Percentiles rank a stretch among this genome's conserved stretches.
Evolutionary conservation across 2,797 vertebrate species (phyloP).

Genomic region (Knipowitschia caucasica): DNA sequence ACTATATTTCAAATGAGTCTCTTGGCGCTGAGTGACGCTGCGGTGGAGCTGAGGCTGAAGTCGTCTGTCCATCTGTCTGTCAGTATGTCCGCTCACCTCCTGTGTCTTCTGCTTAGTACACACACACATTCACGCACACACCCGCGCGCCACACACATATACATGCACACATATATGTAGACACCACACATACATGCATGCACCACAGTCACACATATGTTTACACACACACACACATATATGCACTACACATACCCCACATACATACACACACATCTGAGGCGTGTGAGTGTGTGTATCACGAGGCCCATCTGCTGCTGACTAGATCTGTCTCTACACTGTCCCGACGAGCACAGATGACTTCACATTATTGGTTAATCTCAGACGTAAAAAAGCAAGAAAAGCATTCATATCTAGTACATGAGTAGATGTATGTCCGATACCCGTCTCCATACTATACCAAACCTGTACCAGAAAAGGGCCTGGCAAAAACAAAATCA

Average conservation of each 20-base stretch:
- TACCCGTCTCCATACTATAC: too few relatives aligned
- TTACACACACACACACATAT: slow-evolving; percentile 29
- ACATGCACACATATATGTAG: slow-evolving; percentile 30
- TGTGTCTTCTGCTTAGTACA: slow-evolving; percentile 47
- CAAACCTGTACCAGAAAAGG: too few relatives aligned
- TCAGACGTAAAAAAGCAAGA: background rate
- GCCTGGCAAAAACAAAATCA: too few relatives aligned
- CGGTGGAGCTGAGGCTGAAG: slow-evolving; percentile 53
- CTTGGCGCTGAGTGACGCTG: slow-evolving; percentile 51
- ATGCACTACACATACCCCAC: too few relatives aligned
- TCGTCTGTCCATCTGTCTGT: slow-evolving; percentile 74
- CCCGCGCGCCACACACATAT: too few relatives aligned
- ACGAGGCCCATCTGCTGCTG: slow-evolving; percentile 73
- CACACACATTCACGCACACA: slow-evolving; percentile 31
- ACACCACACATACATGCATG: too few relatives aligned
- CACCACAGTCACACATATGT: too few relatives aligned
- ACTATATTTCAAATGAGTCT: slow-evolving; percentile 44
- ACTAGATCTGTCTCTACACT: slow-evolving; percentile 54
- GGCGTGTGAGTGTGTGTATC: slow-evolving; percentile 65
- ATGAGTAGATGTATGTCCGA: too few relatives aligned
- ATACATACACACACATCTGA: slow-evolving; percentile 33
- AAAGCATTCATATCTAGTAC: too few relatives aligned
- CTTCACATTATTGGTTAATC: slow-evolving; percentile 13
- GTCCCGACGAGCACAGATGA: slow-evolving; percentile 15
- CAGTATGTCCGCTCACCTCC: slow-evolving; percentile 70